phyloP scores from a whole-genome alignment of 2,113 vertebrate species.

The Rostratula benghalensis region DNA sequence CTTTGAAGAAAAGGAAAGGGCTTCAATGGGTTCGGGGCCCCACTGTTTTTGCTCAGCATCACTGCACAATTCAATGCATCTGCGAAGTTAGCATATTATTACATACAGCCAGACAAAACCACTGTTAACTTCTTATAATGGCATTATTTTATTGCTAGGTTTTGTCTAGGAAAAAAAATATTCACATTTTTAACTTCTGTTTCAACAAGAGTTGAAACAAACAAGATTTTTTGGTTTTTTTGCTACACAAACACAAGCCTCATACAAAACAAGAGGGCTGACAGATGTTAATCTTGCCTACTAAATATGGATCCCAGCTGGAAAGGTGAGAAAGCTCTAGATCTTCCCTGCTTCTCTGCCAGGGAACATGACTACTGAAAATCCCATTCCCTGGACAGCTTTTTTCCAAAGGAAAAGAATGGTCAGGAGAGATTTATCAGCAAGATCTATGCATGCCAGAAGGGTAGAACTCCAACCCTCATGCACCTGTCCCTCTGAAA shows the following conservation, averaged over 20 bases:
- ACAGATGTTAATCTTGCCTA: neutral
- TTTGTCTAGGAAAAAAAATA: neutral
- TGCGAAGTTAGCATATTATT: neutral
- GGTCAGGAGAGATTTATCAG: constrained; percentile 28
- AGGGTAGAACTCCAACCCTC: constrained; percentile 26
- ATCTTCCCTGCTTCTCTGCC: neutral
- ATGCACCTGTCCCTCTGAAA: constrained; percentile 34
- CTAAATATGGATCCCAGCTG: constrained; percentile 15
- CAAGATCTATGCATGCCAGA: constrained; percentile 40
- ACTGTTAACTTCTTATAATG: neutral
- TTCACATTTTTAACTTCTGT: neutral
- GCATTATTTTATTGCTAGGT: neutral
- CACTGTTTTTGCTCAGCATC: neutral
- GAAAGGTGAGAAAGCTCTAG: constrained; percentile 45
- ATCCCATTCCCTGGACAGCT: neutral
- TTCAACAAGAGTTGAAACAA: neutral
- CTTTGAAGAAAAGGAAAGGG: constrained; percentile 4
- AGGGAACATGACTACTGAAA: constrained; percentile 5
- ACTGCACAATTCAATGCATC: neutral
- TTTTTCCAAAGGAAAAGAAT: constrained; percentile 39
- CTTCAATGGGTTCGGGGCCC: neutral
- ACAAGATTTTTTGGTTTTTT: neutral
- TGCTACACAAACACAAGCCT: neutral
- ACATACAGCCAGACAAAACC: neutral
- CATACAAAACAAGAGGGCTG: constrained; percentile 15